Base-by-base conservation (phyloP, 2,113 vertebrate species). In the Neotoma lepida region DNA sequence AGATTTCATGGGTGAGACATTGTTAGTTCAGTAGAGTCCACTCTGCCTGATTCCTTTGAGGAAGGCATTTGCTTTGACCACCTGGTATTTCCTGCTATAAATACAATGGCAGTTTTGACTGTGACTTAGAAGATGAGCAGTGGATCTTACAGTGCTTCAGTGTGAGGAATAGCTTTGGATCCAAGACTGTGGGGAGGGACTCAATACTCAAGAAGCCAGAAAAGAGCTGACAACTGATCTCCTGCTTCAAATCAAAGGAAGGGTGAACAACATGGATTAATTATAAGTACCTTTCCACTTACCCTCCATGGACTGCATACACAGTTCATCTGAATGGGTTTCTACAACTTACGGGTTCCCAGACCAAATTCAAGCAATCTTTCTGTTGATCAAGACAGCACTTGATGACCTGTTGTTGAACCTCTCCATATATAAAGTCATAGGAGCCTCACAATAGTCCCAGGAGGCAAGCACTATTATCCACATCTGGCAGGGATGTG, bases 251-350 rank as follows among this genome's bases (percentile, higher is more conserved):
- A 95, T 74, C 44, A 39, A 94, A 78, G 76, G 28, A 95, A 87
- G 56, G 28, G 54, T 93, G 49, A 86, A 70, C 77, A 91, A 39
- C 74, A 76, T 51, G 28, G 56, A 28, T 49, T 56, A 54, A 96
- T 97, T 95, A 94, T 86, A 90, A 89, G 66, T 88, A 46, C 90
- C 89, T 92, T 97, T 96, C 94, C 44, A 68, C 68, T 98, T 97
- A 97, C 90, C 91, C 97, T 97, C 93, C 97, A 90, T 90, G 92
- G 81, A 86, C 66, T 94, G 93, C 92, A 74, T 66, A 93, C 73
- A 96, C 95, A 96, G 96, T 90, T 95, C 94, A 95, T 85, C 77
- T 91, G 88, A 94, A 92, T 97, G 61, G 2, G 1, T 91, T 97
- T 93, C 64, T 84, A 90, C 51, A 96, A 26, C 56, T 93, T 97